phyloP scores from a whole-genome alignment of 1,140 invertebrate genomes.

The Lutraria rhynchaena region DNA sequence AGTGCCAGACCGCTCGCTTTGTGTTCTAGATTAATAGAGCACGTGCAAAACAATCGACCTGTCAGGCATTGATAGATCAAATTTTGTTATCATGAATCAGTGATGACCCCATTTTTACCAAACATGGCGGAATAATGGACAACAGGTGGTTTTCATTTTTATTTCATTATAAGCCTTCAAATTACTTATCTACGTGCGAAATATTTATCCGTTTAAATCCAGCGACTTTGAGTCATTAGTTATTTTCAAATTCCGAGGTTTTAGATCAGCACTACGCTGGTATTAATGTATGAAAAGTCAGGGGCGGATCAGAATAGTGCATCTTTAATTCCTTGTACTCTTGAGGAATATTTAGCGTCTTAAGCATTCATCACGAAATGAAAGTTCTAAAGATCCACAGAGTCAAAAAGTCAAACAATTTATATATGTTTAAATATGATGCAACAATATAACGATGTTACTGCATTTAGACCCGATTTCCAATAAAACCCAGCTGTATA shows the following conservation, averaged over 20 bases:
- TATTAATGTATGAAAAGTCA: slow-evolving; percentile 13
- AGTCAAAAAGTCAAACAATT: too few relatives aligned
- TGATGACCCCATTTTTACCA: slow-evolving; percentile 9
- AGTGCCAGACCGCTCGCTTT: neutral
- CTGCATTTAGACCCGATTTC: too few relatives aligned
- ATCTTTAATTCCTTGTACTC: too few relatives aligned
- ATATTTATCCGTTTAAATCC: slow-evolving; percentile 40
- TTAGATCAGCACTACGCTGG: slow-evolving; percentile 28
- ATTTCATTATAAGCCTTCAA: slow-evolving; percentile 47
- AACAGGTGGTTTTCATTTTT: slow-evolving; percentile 55
- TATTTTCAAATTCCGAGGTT: slow-evolving; percentile 9
- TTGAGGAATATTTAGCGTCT: too few relatives aligned
- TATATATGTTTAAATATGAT: too few relatives aligned
- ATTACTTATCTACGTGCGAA: slow-evolving; percentile 60
- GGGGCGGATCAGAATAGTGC: too few relatives aligned
- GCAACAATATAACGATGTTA: too few relatives aligned
- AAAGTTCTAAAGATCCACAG: too few relatives aligned
- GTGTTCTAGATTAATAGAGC: neutral
- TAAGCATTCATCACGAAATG: too few relatives aligned
- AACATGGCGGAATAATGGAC: slow-evolving; percentile 39
- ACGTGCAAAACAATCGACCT: slow-evolving; percentile 28
- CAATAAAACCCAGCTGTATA: too few relatives aligned
- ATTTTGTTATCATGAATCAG: neutral
- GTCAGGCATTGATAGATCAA: slow-evolving; percentile 35
- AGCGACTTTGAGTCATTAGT: slow-evolving; percentile 28